A percentile compares a stretch with the other conserved stretches of the same genome.
These are phyloP conservation scores for Catotricha subobsoleta DNA, from an alignment of 2,888 invertebrate species.

Conservation along the genomic window DNA sequence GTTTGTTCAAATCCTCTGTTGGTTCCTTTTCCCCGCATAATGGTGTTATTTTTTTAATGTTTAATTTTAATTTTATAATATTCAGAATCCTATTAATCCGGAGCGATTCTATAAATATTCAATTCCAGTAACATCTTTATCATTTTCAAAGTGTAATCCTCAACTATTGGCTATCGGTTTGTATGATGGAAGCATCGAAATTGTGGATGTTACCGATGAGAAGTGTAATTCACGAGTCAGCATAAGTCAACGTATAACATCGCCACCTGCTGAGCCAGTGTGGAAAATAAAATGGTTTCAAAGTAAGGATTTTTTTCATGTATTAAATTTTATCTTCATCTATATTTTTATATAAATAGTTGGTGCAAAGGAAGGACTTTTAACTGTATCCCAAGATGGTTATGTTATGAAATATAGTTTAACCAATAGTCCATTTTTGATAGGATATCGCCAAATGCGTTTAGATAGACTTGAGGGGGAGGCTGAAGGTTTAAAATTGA, in stretches of 20 bases:
- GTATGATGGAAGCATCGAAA: conserved; percentile 47
- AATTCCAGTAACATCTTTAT: conserved; percentile 45
- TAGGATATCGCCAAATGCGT: conserved; percentile 44
- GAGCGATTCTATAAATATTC: conserved; percentile 47
- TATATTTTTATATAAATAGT: conserved; percentile 1
- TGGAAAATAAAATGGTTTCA: conserved; percentile 46
- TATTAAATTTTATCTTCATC: not conserved
- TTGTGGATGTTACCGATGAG: conserved; percentile 46
- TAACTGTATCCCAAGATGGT: conserved; percentile 43
- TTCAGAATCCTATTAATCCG: conserved; percentile 55
- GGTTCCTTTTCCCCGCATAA: not conserved
- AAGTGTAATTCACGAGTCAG: conserved; percentile 34
- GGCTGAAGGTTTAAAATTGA: conserved; percentile 36
- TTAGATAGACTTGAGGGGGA: conserved; percentile 47
- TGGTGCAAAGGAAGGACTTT: conserved; percentile 30
- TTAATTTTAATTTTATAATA: not conserved
- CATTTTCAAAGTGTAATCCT: conserved; percentile 49
- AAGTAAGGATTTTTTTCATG: not conserved
- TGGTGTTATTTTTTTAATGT: not conserved
- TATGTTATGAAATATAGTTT: conserved; percentile 37
- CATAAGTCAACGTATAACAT: conserved; percentile 35
- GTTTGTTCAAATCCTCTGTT: not conserved
- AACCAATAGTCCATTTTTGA: conserved; percentile 39
- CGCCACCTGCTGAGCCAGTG: conserved; percentile 46
- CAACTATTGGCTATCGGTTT: conserved; percentile 60